Conservation (phyloP, 2,113 vertebrate genomes). For the Cynoglossus semilaevis region DNA sequence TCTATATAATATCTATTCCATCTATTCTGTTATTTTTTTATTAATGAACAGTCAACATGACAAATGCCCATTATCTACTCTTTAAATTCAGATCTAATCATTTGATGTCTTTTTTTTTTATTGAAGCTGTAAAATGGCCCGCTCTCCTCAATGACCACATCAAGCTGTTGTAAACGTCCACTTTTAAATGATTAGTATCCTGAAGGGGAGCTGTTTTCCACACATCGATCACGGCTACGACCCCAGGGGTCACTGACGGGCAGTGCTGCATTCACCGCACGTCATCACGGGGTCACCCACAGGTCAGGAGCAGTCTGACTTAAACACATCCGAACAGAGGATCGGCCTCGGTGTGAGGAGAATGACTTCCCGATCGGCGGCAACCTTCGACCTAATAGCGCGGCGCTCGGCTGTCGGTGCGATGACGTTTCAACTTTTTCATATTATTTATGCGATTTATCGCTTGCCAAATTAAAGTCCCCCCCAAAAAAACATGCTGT, state of each 20-base stretch:
- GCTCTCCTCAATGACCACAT: conserved; percentile 18
- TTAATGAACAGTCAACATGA: too few species aligned
- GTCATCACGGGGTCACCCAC: conserved; percentile 1
- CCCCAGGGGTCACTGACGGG: conserved; percentile 5
- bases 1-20: too few species aligned
- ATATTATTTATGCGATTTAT: conserved; percentile 10
- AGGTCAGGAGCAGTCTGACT: neutral
- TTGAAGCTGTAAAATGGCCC: neutral
- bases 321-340: neutral
- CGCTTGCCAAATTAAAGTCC: conserved; percentile 6
- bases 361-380: neutral
- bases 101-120: conserved; percentile 5
- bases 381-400: neutral
- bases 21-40: too few species aligned
- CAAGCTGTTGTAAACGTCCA: conserved; percentile 12
- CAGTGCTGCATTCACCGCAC: conserved; percentile 1
- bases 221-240: neutral
- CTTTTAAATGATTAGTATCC: conserved; percentile 24
- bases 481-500: conserved; percentile 5
- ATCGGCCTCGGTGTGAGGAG: neutral
- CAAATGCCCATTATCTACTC: too few species aligned
- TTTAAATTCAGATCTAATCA: conserved; percentile 10
- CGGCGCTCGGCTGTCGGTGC: neutral
- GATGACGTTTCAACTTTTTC: neutral
- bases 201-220: neutral